Conservation (phyloP, 2,797 vertebrate species). For the Protonibea diacanthus region DNA sequence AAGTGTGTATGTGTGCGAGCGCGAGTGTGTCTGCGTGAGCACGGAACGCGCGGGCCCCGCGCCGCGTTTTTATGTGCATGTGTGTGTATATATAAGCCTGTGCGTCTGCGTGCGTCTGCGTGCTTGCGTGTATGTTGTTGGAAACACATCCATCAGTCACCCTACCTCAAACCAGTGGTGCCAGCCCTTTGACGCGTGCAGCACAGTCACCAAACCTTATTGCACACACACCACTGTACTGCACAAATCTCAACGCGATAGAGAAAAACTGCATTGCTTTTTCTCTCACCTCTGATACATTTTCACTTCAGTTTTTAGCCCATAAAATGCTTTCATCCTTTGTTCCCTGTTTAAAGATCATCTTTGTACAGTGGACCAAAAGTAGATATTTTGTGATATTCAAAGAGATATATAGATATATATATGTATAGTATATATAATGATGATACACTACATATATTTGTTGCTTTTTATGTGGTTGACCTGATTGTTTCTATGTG, state of each 20-base stretch:
- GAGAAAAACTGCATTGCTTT: slow-evolving; percentile 73
- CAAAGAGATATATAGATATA: slow-evolving; percentile 80
- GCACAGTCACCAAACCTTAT: slow-evolving; percentile 81
- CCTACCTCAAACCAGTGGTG: slow-evolving; percentile 89
- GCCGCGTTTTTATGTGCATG: slow-evolving; percentile 60
- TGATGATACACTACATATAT: slow-evolving; percentile 78
- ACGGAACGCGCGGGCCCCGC: slow-evolving; percentile 42
- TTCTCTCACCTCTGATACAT: slow-evolving; percentile 75
- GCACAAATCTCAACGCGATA: slow-evolving; percentile 77
- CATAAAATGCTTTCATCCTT: slow-evolving; percentile 66
- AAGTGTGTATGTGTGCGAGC: slow-evolving; percentile 37
- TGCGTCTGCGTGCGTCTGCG: slow-evolving; percentile 15
- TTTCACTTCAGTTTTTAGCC: slow-evolving; percentile 71
- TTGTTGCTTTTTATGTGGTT: slow-evolving; percentile 79
- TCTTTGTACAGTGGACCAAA: slow-evolving; percentile 88
- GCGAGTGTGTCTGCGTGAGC: slow-evolving; percentile 18
- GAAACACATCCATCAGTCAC: slow-evolving; percentile 83
- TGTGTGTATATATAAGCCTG: slow-evolving; percentile 33
- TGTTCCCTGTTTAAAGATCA: slow-evolving; percentile 77
- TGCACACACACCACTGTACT: slow-evolving; percentile 82
- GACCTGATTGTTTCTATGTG: slow-evolving; percentile 75
- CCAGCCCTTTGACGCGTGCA: slow-evolving; percentile 84
- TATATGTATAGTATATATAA: slow-evolving; percentile 82
- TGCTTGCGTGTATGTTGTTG: slow-evolving; percentile 66
- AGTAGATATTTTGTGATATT: slow-evolving; percentile 89